Evolutionary conservation across 2,113 vertebrate species (phyloP).

Genomic region (Noctilio leporinus): DNA sequence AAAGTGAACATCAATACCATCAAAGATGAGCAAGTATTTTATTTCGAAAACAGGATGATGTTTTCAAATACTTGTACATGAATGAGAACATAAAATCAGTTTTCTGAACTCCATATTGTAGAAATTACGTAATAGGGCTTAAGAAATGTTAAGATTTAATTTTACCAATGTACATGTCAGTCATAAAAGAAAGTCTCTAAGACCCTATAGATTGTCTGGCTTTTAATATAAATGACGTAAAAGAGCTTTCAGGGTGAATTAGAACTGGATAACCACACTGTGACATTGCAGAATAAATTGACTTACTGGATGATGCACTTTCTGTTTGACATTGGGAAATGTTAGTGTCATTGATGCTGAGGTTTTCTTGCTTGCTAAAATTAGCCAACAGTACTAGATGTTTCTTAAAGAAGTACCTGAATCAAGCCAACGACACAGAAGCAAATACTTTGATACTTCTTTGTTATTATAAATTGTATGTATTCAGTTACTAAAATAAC

Average conservation of each 20-base stretch:
- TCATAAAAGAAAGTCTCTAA: conserved; percentile 16
- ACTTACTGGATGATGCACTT: background rate
- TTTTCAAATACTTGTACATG: background rate
- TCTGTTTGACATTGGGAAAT: background rate
- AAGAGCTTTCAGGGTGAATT: conserved; percentile 14
- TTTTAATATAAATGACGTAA: conserved; percentile 18
- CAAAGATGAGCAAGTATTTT: background rate
- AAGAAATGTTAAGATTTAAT: background rate
- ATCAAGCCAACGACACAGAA: background rate
- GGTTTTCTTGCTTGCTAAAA: background rate
- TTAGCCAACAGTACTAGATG: background rate
- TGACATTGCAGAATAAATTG: conserved; percentile 2
- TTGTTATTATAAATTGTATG: background rate
- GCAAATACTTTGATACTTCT: background rate
- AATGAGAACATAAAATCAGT: background rate
- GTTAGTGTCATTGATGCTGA: background rate
- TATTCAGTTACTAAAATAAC: background rate
- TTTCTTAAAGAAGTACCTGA: background rate
- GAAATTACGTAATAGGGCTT: background rate
- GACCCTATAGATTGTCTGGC: background rate
- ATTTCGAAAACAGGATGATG: background rate
- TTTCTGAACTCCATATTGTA: background rate
- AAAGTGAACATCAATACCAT: background rate
- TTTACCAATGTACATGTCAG: background rate
- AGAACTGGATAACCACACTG: background rate